phyloP scores from a whole-genome alignment of 1,140 invertebrate genomes.

The Rhopalosiphum padi region DNA sequence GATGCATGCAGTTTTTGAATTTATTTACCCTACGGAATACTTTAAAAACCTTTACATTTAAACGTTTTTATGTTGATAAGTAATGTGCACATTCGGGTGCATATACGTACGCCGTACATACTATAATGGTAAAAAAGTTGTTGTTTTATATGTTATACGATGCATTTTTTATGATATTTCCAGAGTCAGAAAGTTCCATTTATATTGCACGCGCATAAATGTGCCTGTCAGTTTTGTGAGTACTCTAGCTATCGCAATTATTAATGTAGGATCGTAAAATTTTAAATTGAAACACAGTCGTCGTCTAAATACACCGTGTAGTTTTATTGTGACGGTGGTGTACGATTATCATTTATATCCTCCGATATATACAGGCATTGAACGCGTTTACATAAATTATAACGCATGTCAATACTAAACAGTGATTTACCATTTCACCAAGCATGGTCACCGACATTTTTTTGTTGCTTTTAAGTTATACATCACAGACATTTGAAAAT shows the following conservation, averaged over 20 bases:
- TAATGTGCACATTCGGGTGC: constrained; percentile 4
- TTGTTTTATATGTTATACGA: neutral
- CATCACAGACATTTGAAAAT: no score
- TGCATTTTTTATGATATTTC: constrained; percentile 28
- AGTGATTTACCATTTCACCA: neutral
- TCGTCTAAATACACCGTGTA: constrained; percentile 19
- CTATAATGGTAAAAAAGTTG: constrained; percentile 26
- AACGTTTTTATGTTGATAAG: constrained; percentile 25
- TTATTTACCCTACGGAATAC: neutral
- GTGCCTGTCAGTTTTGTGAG: constrained; percentile 25
- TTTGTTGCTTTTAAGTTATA: no score
- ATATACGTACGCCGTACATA: neutral
- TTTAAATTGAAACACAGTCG: constrained; percentile 28
- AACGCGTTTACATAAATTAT: neutral
- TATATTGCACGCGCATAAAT: constrained; percentile 9
- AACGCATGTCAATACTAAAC: neutral
- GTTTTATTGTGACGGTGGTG: neutral
- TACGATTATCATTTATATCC: neutral
- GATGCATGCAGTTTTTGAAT: neutral
- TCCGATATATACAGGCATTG: neutral
- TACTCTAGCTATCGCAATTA: constrained; percentile 15
- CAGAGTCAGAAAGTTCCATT: constrained; percentile 23
- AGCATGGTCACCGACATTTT: neutral
- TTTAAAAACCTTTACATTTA: neutral
- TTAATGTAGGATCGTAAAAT: constrained; percentile 12